These are phyloP conservation scores for Bathynomus jamesi DNA, from an alignment of 1,140 invertebrate genomes.

Conservation along the genomic window DNA sequence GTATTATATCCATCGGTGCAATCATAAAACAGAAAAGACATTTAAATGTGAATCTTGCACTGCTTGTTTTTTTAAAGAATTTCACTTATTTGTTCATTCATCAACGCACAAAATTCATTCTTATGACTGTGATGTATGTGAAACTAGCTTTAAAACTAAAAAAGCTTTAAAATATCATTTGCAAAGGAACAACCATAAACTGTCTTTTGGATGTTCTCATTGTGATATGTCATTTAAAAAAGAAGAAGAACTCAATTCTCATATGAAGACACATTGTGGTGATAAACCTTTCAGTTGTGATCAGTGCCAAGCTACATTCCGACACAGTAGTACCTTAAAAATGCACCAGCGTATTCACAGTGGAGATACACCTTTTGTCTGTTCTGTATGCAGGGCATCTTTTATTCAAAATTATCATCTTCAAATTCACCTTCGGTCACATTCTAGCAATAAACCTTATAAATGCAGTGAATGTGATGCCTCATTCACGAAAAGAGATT, in stretches of 20 bases:
- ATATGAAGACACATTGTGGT: slow-evolving; percentile 44
- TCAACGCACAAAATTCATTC: background rate
- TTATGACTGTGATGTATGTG: background rate
- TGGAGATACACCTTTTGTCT: slow-evolving; percentile 74
- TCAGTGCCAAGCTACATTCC: slow-evolving; percentile 46
- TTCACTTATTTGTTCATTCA: background rate
- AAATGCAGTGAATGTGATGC: slow-evolving; percentile 47
- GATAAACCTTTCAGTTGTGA: slow-evolving; percentile 47
- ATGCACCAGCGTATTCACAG: slow-evolving; percentile 67
- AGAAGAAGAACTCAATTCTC: slow-evolving; percentile 3
- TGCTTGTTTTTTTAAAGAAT: background rate
- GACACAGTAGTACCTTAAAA: slow-evolving; percentile 68
- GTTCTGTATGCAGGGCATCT: slow-evolving; percentile 77
- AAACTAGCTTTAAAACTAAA: background rate
- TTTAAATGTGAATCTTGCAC: background rate
- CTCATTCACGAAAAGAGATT: slow-evolving; percentile 15
- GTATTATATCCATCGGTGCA: background rate
- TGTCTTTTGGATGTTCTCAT: background rate
- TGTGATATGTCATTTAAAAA: background rate
- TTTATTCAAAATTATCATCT: slow-evolving; percentile 65
- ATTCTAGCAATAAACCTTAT: slow-evolving; percentile 48
- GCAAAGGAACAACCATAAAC: background rate
- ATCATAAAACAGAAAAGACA: background rate
- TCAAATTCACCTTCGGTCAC: slow-evolving; percentile 45
- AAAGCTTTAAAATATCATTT: background rate